Percentiles rank a stretch among this genome's conserved stretches.
These are phyloP conservation scores for Pipistrellus pipistrellus DNA, from an alignment of 2,797 vertebrate species.

Conservation along the genomic window DNA sequence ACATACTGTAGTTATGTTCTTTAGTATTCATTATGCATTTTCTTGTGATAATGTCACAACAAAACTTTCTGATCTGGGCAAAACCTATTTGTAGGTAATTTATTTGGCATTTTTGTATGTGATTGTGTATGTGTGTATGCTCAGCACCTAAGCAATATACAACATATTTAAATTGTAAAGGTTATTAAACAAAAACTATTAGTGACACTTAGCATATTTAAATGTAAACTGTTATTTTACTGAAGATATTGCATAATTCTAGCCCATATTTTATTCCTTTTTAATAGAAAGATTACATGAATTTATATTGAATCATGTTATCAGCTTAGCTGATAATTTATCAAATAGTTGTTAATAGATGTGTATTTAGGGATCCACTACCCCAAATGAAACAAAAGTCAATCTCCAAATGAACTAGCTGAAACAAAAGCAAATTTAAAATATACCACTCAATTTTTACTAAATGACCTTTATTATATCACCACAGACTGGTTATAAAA, in stretches of 20 bases:
- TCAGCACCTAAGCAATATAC: background rate
- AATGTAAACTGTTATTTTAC: background rate
- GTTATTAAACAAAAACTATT: background rate
- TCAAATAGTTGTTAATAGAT: background rate
- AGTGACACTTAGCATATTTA: background rate
- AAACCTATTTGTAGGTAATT: slow-evolving; percentile 7
- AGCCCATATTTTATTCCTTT: fast-evolving
- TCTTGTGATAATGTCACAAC: background rate
- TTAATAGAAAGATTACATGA: background rate
- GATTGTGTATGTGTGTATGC: background rate
- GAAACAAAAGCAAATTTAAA: background rate
- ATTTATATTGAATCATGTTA: background rate
- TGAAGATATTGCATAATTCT: background rate
- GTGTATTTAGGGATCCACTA: background rate
- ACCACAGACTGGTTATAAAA: background rate
- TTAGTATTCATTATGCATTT: background rate
- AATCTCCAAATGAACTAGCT: background rate
- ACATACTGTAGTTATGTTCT: background rate
- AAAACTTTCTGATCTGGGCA: background rate
- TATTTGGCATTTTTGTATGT: background rate
- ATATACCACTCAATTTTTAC: background rate
- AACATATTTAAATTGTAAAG: background rate
- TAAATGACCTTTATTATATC: background rate
- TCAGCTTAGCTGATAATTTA: background rate
- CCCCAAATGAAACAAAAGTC: background rate